phyloP scores from a whole-genome alignment of 2,113 vertebrate species.

The Onychostruthus taczanowskii region DNA sequence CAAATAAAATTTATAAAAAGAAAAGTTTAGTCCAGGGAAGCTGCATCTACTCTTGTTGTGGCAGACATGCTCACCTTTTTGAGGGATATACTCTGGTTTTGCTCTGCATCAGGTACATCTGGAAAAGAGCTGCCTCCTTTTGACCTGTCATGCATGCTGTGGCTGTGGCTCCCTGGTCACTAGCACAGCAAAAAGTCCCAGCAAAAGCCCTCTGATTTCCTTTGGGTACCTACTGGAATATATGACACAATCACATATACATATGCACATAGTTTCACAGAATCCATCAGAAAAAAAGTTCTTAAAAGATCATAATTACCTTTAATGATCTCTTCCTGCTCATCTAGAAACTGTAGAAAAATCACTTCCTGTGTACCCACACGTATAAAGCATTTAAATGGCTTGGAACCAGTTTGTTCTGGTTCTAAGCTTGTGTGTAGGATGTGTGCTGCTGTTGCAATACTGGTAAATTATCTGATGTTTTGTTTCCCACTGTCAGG shows the following conservation, averaged over 20 bases:
- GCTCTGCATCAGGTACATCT: constrained; percentile 23
- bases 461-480: background rate
- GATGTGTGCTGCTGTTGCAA: background rate
- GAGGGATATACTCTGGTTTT: background rate
- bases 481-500: background rate
- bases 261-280: background rate
- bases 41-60: background rate
- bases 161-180: background rate
- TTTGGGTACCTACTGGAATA: background rate
- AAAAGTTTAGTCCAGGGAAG: background rate
- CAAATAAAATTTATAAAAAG: background rate
- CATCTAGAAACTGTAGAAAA: background rate
- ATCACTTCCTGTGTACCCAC: background rate
- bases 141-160: background rate
- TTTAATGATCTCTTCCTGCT: background rate
- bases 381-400: fast-evolving
- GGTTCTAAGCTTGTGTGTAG: background rate
- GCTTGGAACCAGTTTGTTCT: background rate
- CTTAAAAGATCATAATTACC: background rate
- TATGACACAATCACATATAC: background rate
- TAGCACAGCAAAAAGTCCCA: background rate
- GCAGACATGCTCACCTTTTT: background rate
- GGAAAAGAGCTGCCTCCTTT: constrained; percentile 46
- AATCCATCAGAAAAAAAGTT: background rate
- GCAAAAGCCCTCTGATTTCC: background rate